Base-by-base conservation (phyloP, 2,113 vertebrate genomes). In the Tyrannus savana region DNA sequence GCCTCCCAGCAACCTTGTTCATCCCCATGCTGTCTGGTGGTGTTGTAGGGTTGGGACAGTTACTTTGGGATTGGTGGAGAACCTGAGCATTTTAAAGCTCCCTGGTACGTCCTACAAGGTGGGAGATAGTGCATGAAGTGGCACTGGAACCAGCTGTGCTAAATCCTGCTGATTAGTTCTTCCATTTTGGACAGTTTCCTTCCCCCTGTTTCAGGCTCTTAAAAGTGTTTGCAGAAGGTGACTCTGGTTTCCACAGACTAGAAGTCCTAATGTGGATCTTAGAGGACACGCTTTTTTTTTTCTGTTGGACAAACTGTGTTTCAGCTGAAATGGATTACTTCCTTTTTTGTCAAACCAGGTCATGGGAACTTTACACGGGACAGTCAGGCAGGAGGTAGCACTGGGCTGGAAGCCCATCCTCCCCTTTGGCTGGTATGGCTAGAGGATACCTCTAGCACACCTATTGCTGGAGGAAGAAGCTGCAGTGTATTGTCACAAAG, bases 31-130 rank as follows among this genome's bases (percentile, higher is more conserved):
- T 80, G 35, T 44, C 16, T 9, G 6, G 18, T 62, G 59, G 6
- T 30, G 46, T 82, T 15, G 17, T 0, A 0, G 25, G 31, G 3
- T 14, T 56, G 59, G 63, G 21, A 73, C 52, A 8, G 41, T 10
- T 77, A 35, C 42, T 84, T 71, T 15, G 19, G 50, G 22, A 30
- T 58, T 0, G 0, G 17, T 71, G 33, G 44, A 84, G 69, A 74
- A 19, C 35, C 10, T 6, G 24, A 42, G 18, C 8, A 15, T 12
- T 82, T 55, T 35, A 41, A 89, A 71, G 49, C 0, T 3, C 31
- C 9, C 12, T 41, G 3, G 2, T 44, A 37, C 24, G 4, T 50
- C 17, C 44, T 78, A 52, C 9, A 12, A 67, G 23, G 17, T 42
- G 14, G 27, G 63, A 73, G 18, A 9, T n/a, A 14, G 9, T 28